Percentiles rank a stretch among this genome's conserved stretches.
phyloP scores from a whole-genome alignment of 2,113 vertebrate genomes.

The Albula glossodonta region DNA sequence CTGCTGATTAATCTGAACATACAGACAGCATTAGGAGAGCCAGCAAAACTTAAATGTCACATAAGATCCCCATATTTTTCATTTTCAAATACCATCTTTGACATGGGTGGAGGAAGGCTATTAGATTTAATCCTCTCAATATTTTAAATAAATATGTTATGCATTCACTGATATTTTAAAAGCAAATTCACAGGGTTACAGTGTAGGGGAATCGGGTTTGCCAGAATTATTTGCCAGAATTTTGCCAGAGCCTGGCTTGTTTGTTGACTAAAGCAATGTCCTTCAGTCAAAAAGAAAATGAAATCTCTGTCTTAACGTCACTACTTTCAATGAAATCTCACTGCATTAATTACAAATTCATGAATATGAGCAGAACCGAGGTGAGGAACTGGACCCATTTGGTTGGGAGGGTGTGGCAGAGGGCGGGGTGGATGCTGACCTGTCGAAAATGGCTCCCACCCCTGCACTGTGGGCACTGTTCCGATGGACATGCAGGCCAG shows the following conservation, averaged over 20 bases:
- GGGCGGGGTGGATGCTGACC: conserved; percentile 55
- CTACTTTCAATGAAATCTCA: neutral
- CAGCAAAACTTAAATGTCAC: too few relatives aligned
- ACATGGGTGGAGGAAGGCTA: too few relatives aligned
- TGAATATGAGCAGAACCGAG: neutral
- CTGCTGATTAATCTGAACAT: too few relatives aligned
- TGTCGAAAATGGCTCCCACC: conserved; percentile 89
- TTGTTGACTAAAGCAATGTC: neutral
- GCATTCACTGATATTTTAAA: too few relatives aligned
- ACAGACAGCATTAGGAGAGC: too few relatives aligned
- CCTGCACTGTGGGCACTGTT: conserved; percentile 86
- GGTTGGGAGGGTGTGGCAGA: neutral
- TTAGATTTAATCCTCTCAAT: too few relatives aligned
- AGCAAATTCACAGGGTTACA: neutral
- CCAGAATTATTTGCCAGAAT: too few relatives aligned
- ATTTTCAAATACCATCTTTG: too few relatives aligned
- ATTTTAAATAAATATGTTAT: too few relatives aligned
- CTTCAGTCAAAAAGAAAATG: neutral
- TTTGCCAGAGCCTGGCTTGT: neutral
- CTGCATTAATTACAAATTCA: neutral
- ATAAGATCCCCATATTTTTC: too few relatives aligned
- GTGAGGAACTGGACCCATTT: neutral
- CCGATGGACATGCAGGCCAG: conserved; percentile 83
- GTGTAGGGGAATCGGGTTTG: too few relatives aligned
- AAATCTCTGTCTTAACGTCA: neutral